These are phyloP conservation scores for Vesta saturnalis DNA, from an alignment of 2,888 invertebrate species.

Conservation along the genomic window DNA sequence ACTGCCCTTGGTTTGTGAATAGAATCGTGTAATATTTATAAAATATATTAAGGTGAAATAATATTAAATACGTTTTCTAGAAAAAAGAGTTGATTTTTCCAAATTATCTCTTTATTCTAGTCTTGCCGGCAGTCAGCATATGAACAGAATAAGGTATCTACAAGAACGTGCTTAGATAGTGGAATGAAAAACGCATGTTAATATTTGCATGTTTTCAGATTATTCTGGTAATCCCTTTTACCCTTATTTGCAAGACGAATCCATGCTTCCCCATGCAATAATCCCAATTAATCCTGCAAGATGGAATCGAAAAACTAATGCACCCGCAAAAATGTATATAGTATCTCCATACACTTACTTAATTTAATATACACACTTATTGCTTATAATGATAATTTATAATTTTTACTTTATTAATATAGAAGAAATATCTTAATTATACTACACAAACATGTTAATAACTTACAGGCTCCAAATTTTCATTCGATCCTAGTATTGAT, in stretches of 20 bases:
- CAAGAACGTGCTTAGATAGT: slow-evolving; percentile 51
- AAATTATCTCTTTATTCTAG: slow-evolving; percentile 56
- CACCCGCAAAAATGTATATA: background rate
- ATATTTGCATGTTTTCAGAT: slow-evolving; percentile 20
- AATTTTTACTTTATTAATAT: slow-evolving; percentile 5
- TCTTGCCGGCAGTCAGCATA: slow-evolving; percentile 61
- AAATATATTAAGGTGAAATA: too few relatives aligned
- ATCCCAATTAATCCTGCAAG: background rate
- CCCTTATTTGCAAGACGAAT: background rate
- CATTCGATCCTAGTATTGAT: slow-evolving; percentile 71
- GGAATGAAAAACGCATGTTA: slow-evolving; percentile 45
- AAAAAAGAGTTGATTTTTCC: slow-evolving; percentile 31
- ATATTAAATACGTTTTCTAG: slow-evolving; percentile 11
- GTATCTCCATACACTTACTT: background rate
- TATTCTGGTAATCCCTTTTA: background rate
- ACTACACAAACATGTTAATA: slow-evolving; percentile 15
- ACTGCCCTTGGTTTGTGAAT: too few relatives aligned
- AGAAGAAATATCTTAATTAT: background rate
- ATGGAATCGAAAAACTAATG: background rate
- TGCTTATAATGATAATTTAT: background rate
- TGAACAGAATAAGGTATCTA: slow-evolving; percentile 51
- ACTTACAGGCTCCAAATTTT: slow-evolving; percentile 70
- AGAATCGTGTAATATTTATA: too few relatives aligned
- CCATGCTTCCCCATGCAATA: background rate
- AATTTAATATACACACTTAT: background rate